Conservation (phyloP, 2,113 vertebrate genomes). For the Elgaria multicarinata region DNA sequence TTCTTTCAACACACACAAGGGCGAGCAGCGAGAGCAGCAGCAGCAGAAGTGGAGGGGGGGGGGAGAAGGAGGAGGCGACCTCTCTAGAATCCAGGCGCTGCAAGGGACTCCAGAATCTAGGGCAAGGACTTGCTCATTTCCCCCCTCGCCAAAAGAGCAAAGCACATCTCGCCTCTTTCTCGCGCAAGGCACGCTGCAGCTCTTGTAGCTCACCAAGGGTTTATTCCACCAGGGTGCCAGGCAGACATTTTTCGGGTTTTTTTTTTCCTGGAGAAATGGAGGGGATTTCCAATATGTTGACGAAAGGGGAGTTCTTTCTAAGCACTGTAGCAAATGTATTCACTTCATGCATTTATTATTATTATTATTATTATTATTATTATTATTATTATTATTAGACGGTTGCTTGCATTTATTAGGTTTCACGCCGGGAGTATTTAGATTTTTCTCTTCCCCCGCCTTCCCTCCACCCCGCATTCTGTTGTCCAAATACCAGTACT, state of each 20-base stretch:
- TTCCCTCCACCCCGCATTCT: neutral
- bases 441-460: neutral
- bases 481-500: neutral
- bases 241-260: constrained; percentile 8
- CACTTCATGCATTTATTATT: neutral
- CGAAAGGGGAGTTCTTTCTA: neutral
- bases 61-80: neutral
- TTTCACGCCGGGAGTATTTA: neutral
- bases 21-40: neutral
- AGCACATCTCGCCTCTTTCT: too few species aligned
- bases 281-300: neutral
- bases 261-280: neutral
- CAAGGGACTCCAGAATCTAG: neutral
- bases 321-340: too few species aligned
- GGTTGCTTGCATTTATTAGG: neutral
- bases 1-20: constrained; percentile 35
- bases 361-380: too few species aligned
- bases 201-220: neutral
- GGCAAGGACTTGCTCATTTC: neutral
- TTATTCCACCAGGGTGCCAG: neutral
- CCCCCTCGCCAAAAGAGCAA: too few species aligned
- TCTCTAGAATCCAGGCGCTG: neutral
- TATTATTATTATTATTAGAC: neutral
- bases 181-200: neutral
- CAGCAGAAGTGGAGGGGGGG: neutral